Evolutionary conservation across 2,888 invertebrate genomes (phyloP).

Genomic region (Gisinianus flammeolus): DNA sequence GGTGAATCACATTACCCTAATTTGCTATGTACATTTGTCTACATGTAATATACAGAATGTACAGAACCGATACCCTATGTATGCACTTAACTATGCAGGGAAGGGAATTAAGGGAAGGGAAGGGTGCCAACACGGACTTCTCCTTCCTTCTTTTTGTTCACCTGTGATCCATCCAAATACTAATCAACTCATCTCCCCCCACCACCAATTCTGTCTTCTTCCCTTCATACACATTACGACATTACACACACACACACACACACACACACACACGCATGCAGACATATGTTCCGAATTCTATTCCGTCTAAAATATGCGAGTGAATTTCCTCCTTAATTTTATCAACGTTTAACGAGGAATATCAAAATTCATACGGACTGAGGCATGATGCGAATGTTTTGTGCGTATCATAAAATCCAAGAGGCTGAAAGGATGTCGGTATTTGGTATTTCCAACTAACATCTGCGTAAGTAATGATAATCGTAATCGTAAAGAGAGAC

Average conservation of each 20-base stretch:
- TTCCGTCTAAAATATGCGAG: neutral
- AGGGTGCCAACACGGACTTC: neutral
- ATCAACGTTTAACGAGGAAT: neutral
- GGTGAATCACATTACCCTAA: neutral
- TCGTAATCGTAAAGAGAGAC: too few relatives aligned
- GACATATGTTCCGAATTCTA: too few relatives aligned
- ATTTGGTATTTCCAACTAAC: too few relatives aligned
- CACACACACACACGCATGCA: too few relatives aligned
- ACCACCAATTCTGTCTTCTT: neutral
- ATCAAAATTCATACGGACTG: too few relatives aligned
- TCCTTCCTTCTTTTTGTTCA: constrained; percentile 11
- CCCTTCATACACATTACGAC: neutral
- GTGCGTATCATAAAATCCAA: too few relatives aligned
- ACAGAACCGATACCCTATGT: neutral
- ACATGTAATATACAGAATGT: neutral
- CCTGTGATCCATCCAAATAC: constrained; percentile 29
- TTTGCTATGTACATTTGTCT: neutral
- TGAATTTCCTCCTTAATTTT: neutral
- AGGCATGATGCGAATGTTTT: too few relatives aligned
- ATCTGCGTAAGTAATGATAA: too few relatives aligned
- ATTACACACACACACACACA: too few relatives aligned
- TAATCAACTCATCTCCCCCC: neutral
- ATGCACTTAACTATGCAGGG: neutral
- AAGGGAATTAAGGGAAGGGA: neutral
- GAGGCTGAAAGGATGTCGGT: too few relatives aligned